Base-by-base conservation (phyloP, 2,797 vertebrate species). In the Percopsis omiscomaycus region DNA sequence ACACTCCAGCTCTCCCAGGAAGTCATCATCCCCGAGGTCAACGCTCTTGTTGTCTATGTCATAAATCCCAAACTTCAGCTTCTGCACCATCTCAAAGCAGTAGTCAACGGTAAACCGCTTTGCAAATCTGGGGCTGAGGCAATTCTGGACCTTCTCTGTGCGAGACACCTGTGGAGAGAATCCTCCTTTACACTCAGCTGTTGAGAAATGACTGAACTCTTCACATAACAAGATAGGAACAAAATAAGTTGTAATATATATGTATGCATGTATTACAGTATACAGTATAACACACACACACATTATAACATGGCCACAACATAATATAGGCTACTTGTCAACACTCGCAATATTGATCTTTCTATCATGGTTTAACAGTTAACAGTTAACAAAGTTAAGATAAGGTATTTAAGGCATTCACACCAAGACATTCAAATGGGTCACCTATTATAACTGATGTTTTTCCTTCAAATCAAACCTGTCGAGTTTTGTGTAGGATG, bases 61-160 rank as follows among this genome's bases (percentile, higher is more conserved):
- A 78, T 96, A 98, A 82, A 98, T 67, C 5, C 91, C 91, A 85
- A 99, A 98, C 81, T 92, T 95, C 70, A 99, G 85, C 68, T 96
- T 98, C 86, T 99, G 97, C 81, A 98, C 95, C 3, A 96, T 84
- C 89, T 98, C 96, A 79, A 98, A 98, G 79, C 95, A 96, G 87
- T 98, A 98, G 84, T 98, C 97, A 57, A 98, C 83, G 30, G 91
- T 27, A 73, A 98, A 96, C 71, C 92, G 96, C 81, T 95, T 97
- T 27, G 94, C 74, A 87, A 98, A 98, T 75, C 89, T 94, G 14
- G 97, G 97, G 55, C 70, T 87, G 73, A 98, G 90, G 75, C 93
- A 96, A 86, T 98, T 98, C 80, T 96, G 92, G 73, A 98, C 89
- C 78, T 86, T 92, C 87, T 98, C 97, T 4, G 96, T 94, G 44